Evolutionary conservation across 2,797 vertebrate species (phyloP).

Genomic region (Ispidina lecontei): DNA sequence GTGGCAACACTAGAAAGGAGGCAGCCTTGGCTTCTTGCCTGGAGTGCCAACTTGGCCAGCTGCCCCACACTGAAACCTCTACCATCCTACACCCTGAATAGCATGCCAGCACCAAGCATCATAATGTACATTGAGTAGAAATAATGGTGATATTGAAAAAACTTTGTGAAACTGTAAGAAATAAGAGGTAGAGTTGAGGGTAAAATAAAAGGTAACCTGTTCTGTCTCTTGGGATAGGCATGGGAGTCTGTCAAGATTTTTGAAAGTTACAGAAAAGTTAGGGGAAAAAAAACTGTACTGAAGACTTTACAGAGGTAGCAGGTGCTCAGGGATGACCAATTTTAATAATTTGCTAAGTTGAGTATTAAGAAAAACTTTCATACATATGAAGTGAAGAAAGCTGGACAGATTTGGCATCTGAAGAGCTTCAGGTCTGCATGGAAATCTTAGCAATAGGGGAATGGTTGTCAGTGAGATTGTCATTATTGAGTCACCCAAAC

Average conservation of each 20-base stretch:
- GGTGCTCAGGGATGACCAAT: neutral
- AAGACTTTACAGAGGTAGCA: neutral
- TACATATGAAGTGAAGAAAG: neutral
- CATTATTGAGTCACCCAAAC: neutral
- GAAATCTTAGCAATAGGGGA: neutral
- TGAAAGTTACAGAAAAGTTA: neutral
- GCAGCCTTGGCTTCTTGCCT: constrained; percentile 40
- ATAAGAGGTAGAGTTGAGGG: neutral
- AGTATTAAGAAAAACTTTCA: neutral
- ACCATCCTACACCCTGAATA: neutral
- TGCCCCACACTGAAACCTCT: neutral
- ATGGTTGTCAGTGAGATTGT: neutral
- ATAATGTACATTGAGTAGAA: neutral
- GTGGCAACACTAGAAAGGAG: neutral
- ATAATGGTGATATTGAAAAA: neutral
- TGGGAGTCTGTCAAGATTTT: neutral
- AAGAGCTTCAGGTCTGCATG: neutral
- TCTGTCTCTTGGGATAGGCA: neutral
- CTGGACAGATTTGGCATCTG: neutral
- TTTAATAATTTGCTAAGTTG: neutral
- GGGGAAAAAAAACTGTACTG: neutral
- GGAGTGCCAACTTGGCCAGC: neutral
- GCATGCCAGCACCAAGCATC: neutral
- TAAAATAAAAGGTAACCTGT: neutral
- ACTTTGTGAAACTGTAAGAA: neutral